Evolutionary conservation across 1,140 invertebrate genomes (phyloP).

Genomic region (Achatina immaculata): DNA sequence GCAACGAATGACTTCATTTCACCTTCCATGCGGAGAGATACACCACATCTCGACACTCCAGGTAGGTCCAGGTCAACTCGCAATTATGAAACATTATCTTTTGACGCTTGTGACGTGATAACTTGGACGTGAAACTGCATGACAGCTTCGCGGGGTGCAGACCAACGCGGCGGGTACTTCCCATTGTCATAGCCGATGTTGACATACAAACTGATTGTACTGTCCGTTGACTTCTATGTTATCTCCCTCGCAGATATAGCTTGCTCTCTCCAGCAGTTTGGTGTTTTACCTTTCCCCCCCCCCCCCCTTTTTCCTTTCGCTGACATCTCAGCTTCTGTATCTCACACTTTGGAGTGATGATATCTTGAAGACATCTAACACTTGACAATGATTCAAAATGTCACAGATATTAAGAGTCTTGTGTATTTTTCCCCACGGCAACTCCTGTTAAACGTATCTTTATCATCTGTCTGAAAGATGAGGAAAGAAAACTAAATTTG

Average conservation of each 20-base stretch:
- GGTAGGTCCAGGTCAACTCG: background rate
- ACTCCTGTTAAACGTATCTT: no score
- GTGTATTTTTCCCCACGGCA: no score
- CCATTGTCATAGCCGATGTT: background rate
- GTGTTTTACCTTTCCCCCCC: background rate
- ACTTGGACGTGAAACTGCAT: background rate
- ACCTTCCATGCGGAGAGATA: background rate
- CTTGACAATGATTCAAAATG: no score
- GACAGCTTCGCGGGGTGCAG: slow-evolving; percentile 15
- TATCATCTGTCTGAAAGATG: no score
- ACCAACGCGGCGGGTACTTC: background rate
- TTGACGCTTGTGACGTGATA: background rate
- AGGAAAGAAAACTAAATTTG: no score
- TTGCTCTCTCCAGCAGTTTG: background rate
- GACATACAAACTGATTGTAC: background rate
- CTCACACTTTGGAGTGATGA: background rate
- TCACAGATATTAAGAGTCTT: no score
- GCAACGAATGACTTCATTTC: background rate
- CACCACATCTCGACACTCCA: background rate
- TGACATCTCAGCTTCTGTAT: background rate
- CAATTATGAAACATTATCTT: slow-evolving; percentile 10
- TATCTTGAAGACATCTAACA: no score
- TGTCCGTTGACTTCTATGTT: background rate
- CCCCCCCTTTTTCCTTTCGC: no score
- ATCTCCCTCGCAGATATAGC: background rate